A percentile compares a stretch with the other conserved stretches of the same genome.
Evolutionary conservation across 2,888 invertebrate genomes (phyloP).

Genomic region (Drosophila austrosaltans): DNA sequence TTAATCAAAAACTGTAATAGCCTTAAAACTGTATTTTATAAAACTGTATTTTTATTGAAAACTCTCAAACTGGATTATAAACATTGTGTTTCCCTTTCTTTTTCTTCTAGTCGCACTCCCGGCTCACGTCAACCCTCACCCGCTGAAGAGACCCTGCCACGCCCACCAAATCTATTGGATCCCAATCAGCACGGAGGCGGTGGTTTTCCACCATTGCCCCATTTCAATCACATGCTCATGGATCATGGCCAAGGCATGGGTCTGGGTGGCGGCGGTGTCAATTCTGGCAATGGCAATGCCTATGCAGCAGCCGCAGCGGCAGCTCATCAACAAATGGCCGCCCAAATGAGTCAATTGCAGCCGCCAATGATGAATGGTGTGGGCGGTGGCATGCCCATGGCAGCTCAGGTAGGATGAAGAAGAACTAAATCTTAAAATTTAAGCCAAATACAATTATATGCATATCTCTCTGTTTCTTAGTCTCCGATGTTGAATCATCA

Average conservation of each 20-base stretch:
- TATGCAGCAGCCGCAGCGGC: conserved; percentile 68
- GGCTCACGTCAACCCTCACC: conserved; percentile 96
- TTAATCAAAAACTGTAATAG: background rate
- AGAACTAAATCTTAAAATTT: background rate
- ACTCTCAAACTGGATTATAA: background rate
- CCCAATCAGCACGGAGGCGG: conserved; percentile 76
- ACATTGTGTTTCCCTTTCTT: background rate
- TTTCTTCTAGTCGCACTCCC: conserved; percentile 89
- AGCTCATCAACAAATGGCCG: conserved; percentile 82
- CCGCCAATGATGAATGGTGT: conserved; percentile 83
- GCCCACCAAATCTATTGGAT: conserved; percentile 84
- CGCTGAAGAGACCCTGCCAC: conserved; percentile 87
- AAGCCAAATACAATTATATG: background rate
- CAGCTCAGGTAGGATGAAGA: conserved; percentile 78
- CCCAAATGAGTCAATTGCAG: conserved; percentile 83
- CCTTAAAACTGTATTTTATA: background rate
- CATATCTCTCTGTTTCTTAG: conserved; percentile 53
- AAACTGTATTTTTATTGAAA: background rate
- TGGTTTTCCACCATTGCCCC: conserved; percentile 80
- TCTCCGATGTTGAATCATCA: conserved; percentile 84
- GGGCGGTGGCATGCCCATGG: conserved; percentile 82
- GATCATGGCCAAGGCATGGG: conserved; percentile 81
- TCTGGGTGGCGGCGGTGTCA: conserved; percentile 57
- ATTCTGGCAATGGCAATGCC: conserved; percentile 53
- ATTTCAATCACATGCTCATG: conserved; percentile 85